Evolutionary conservation across 2,113 vertebrate species (phyloP).

Genomic region (Mus musculus): GRCm39 chr12:89113001-89113500

Average conservation of each 20-base stretch:
- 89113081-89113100: neutral
- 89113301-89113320: neutral
- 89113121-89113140: neutral
- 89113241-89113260: neutral
- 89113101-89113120: neutral
- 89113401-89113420: neutral
- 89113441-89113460: too few relatives aligned
- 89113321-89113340: neutral
- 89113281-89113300: neutral
- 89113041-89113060: neutral
- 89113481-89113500: too few relatives aligned
- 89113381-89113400: neutral
- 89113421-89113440: neutral
- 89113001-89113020: neutral
- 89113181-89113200: neutral
- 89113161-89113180: neutral
- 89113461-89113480: too few relatives aligned
- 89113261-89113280: neutral
- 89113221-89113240: neutral
- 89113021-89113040: neutral
- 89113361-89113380: neutral
- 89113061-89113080: neutral
- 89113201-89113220: neutral
- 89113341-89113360: neutral
- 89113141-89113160: neutral